phyloP scores from a whole-genome alignment of 2,888 invertebrate species.

The Mythimna vitellina region DNA sequence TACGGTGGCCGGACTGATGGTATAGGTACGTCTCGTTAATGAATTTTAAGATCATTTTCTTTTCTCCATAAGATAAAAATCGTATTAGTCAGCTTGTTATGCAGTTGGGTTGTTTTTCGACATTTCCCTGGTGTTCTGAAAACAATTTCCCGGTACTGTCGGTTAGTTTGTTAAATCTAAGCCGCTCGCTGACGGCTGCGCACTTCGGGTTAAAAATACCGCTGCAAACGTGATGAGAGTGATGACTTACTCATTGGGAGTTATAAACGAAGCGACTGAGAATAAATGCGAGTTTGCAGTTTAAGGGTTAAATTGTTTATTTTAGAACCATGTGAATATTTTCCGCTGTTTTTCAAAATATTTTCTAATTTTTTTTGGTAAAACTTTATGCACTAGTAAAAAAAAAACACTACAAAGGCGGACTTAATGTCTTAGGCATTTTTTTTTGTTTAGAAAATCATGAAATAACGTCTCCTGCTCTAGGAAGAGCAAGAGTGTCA shows the following conservation, averaged over 20 bases:
- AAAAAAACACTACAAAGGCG: too few relatives aligned
- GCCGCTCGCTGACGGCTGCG: conserved; percentile 20
- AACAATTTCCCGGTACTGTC: conserved; percentile 10
- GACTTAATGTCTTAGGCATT: too few relatives aligned
- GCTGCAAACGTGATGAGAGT: conserved; percentile 32
- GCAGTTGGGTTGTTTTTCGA: background rate
- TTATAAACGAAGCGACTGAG: conserved; percentile 26
- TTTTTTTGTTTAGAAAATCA: too few relatives aligned
- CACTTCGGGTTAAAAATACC: conserved; percentile 50
- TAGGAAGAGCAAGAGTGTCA: too few relatives aligned
- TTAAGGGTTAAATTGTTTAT: too few relatives aligned
- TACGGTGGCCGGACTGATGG: too few relatives aligned
- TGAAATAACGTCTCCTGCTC: too few relatives aligned
- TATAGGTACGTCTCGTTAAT: background rate
- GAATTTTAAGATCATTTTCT: background rate
- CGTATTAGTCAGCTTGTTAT: background rate
- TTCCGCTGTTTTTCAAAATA: too few relatives aligned
- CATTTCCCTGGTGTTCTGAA: background rate
- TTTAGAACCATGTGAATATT: too few relatives aligned
- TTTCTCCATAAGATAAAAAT: background rate
- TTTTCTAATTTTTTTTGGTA: too few relatives aligned
- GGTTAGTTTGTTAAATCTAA: conserved; percentile 26
- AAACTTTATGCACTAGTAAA: too few relatives aligned
- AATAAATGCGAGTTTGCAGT: conserved; percentile 5
- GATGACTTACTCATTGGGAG: conserved; percentile 37